Evolutionary conservation across 2,888 invertebrate genomes (phyloP), one percentile per base, ranked within the genome.

Genomic region (Netelia virgata): DNA sequence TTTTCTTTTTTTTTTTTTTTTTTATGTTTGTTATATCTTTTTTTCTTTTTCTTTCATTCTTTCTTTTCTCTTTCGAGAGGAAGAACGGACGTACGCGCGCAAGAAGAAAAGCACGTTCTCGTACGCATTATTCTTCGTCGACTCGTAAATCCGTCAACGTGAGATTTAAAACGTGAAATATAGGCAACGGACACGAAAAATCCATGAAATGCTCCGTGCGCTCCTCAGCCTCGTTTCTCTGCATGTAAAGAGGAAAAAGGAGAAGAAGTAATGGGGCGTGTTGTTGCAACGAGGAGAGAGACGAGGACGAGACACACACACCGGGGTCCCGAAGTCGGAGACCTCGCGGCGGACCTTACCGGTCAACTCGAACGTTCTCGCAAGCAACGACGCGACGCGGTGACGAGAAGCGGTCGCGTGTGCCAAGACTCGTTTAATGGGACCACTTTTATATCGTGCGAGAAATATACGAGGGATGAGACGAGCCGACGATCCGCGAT

Each of bases 351-450:
- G 53, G 64, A 61, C n/a, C 74, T 63, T 57, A 41, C 59, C 41
- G 61, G 47, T 59, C 10, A 61, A 74, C 36, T 10, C 50, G 47
- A 68, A 59, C 20, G 70, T 20, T 36, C 55, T 57, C 59, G 16
- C 20, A 23, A 11, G 36, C 20, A 28, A 69, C 43, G 20, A 36
- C 6, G 73, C 16, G 11, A 68, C 43, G 66, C 66, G 68, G 14
- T n/a, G 50, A 50, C 72, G 47, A 66, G 28, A 8, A 73, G 47
- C 66, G 36, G 74, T 59, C 68, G 75, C 82, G 87, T 86, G 88
- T 66, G 43, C 18, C 87, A 86, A 86, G 87, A 89, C 87, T 74
- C 86, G 90, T 88, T 90, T 89, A 88, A 90, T 90, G 86, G 88
- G 82, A 64, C 89, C 85, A 89, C 88, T 88, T 89, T 73, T 70